Base-by-base conservation (phyloP, 2,888 invertebrate species). In the Platycnemis pennipes region DNA sequence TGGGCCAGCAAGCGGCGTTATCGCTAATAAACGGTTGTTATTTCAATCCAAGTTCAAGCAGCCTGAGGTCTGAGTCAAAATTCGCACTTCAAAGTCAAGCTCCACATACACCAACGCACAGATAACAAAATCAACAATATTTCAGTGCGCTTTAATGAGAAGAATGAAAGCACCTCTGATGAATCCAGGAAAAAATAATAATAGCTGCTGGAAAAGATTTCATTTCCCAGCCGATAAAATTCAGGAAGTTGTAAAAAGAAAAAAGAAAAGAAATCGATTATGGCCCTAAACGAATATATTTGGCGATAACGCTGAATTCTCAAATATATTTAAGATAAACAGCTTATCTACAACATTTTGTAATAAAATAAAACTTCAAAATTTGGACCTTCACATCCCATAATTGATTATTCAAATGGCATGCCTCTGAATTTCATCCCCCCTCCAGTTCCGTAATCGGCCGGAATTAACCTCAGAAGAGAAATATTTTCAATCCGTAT, bases 1-100 rank as follows among this genome's bases (percentile, higher is more conserved):
- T 77, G 77, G 37, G 77, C 77, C 77, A 77, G 16, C 77, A 77
- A 77, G 77, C 37, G 77, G 13, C 77, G 37, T 77, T 77, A 31
- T 77, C 13, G 77, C 77, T 37, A 77, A 11, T 77, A 77, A 37
- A 37, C 77, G 77, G 77, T 2, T 77, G 1, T 37, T 77, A 37
- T 77, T 77, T 37, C 77, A 37, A 77, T 77, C 77, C 37, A 37
- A 11, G 3, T 77, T 77, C 37, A 16, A 77, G 37, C 77, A 3
- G 3, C 26, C 31, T 37, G 77, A 37, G 37, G 11, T 77, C 13
- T 37, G 1, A n/a, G n/a, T n/a, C n/a, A n/a, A n/a, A n/a, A n/a
- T n/a, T n/a, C 4, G 63, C 5, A 26, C 26, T 26, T 63, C 22
- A n/a, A n/a, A 63, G 1, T 63, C 63, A 63, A 8, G 8, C 63